Evolutionary conservation across 2,797 vertebrate species (phyloP).

Genomic region (Esox lucius): DNA sequence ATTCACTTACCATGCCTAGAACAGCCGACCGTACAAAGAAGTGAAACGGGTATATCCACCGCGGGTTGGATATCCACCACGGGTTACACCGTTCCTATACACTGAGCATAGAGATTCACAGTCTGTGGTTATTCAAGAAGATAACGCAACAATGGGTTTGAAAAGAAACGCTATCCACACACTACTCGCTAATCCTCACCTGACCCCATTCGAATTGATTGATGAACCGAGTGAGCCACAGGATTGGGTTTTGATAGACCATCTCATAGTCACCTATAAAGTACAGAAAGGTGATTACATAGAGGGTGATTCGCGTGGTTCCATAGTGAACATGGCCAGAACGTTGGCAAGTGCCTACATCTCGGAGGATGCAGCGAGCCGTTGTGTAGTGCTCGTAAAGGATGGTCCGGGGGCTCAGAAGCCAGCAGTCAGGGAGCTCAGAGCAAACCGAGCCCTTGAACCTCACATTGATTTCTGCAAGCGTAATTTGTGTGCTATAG

Average conservation of each 20-base stretch:
- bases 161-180: constrained; percentile 11
- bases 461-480: neutral
- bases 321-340: constrained; percentile 15
- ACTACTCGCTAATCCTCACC: constrained; percentile 16
- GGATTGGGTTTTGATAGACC: constrained; percentile 27
- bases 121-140: too few species aligned
- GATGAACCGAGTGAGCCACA: neutral
- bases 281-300: neutral
- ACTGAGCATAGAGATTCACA: too few species aligned
- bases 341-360: rapidly evolving
- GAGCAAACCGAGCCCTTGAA: neutral
- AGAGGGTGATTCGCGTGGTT: neutral
- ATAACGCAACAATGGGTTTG: constrained; percentile 10
- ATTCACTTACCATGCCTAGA: too few species aligned
- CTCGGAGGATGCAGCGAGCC: rapidly evolving
- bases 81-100: too few species aligned
- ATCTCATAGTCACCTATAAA: constrained; percentile 9
- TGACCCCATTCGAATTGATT: constrained; percentile 8
- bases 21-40: too few species aligned
- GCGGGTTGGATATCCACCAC: too few species aligned
- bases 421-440: constrained; percentile 1
- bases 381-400: constrained; percentile 11
- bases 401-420: neutral
- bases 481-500: neutral
- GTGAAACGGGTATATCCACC: too few species aligned